Conservation (phyloP, 1,140 invertebrate species). For the Drosophila setifemur region DNA sequence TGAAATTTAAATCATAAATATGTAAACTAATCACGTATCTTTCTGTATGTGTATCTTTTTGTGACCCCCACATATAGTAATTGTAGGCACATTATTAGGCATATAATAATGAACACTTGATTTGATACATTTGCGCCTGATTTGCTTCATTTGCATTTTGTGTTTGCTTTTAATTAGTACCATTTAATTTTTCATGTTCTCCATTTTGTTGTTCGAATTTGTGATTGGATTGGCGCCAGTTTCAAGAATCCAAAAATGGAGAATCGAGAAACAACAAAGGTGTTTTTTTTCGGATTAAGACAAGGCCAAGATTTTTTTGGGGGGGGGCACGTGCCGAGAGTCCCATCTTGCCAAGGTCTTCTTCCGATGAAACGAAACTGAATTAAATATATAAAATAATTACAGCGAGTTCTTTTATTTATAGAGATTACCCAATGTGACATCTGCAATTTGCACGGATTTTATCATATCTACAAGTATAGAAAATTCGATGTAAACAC, state of each 20-base stretch:
- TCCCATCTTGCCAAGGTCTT: neutral
- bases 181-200: conserved; percentile 15
- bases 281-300: conserved; percentile 3
- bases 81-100: conserved; percentile 27
- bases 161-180: conserved; percentile 60
- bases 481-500: conserved; percentile 42
- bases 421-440: conserved; percentile 36
- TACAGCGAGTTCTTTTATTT: conserved; percentile 33
- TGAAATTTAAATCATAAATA: too few species aligned
- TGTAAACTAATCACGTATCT: too few species aligned
- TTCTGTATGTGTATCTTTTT: neutral
- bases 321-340: too few species aligned
- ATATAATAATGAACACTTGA: conserved; percentile 45
- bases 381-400: conserved; percentile 43
- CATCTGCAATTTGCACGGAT: conserved; percentile 35
- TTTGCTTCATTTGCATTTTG: conserved; percentile 57
- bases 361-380: neutral
- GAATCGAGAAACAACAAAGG: neutral
- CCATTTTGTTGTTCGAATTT: neutral
- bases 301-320: conserved; percentile 16
- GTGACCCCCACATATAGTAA: conserved; percentile 5
- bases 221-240: conserved; percentile 11
- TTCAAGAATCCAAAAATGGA: conserved; percentile 9
- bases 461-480: conserved; percentile 40
- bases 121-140: conserved; percentile 27